Evolutionary conservation across 1,140 invertebrate genomes (phyloP), one percentile per base, ranked within the genome.

Genomic region (Copidosoma floridanum): DNA sequence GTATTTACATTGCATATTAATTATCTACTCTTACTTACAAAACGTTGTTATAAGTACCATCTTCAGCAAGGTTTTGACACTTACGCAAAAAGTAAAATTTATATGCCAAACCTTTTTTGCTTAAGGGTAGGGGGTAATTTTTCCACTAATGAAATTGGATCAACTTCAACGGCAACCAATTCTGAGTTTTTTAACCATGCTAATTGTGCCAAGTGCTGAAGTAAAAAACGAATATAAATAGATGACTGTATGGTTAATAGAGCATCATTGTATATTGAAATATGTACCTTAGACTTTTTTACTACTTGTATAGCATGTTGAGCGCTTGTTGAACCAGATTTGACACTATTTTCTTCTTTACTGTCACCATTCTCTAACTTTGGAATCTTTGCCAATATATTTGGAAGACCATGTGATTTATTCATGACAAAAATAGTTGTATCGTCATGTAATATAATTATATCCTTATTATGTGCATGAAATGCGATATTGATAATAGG

Each of bases 101-200:
- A 80, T 65, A 76, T 68, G 41, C 86, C 87, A 65, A 85, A 89
- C 46, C 77, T 81, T 66, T 87, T 87, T 70, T 85, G 81, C 64
- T 81, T 81, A 16, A 87, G 79, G 3, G 83, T 80, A 12, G 84
- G 81, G 24, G 88, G 88, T 61, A 90, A 72, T 63, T 84, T 79
- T 61, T 86, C 83, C 5, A 81, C 68, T 5, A 90, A 71, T 18
- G 82, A 77, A 16, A 82, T 71, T 8, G 87, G 87, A 70, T 85
- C 86, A 6, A 88, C 82, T 75, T 89, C 87, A 21, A 90, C 84
- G 14, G 83, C 84, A 2, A 90, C 82, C 62, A 90, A 66, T 80
- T 89, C 87, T 57, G 83, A 76, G 32, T 81, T 65, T 40, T 74
- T 81, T 18, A 89, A 61, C 70, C 82, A 83, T 24, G 76, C 81